These are phyloP conservation scores for Volucella inflata DNA, from an alignment of 2,888 invertebrate genomes.

Conservation along the genomic window DNA sequence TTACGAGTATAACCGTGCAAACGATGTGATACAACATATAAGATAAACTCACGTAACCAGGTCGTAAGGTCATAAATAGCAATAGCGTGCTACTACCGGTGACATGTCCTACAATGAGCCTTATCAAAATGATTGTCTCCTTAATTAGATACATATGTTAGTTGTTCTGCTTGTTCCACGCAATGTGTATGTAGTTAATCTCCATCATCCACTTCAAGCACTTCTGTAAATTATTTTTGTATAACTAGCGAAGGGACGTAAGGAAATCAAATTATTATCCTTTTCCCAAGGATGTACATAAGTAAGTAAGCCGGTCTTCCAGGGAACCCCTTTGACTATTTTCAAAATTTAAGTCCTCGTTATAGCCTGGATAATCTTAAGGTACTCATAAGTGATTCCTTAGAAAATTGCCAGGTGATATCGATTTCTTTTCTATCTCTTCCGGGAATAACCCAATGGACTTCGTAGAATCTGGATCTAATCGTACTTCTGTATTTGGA, in stretches of 20 bases:
- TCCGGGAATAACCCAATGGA: conserved; percentile 22
- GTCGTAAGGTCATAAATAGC: conserved; percentile 31
- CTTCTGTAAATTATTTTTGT: conserved; percentile 35
- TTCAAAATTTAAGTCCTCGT: conserved; percentile 38
- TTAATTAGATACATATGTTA: conserved; percentile 70
- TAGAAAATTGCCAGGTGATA: conserved; percentile 22
- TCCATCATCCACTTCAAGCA: conserved; percentile 18
- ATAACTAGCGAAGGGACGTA: conserved; percentile 10
- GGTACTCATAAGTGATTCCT: conserved; percentile 28
- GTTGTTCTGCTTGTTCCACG: conserved; percentile 35
- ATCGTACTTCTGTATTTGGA: conserved; percentile 15
- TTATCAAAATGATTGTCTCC: conserved; percentile 68
- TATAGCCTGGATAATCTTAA: conserved; percentile 23
- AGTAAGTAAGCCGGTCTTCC: not conserved
- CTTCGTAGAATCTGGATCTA: conserved; percentile 52
- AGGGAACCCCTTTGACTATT: not conserved
- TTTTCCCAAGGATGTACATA: not conserved
- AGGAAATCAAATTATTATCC: conserved; percentile 3
- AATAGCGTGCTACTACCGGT: conserved; percentile 49
- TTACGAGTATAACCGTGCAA: conserved; percentile 48
- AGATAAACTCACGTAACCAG: conserved; percentile 20
- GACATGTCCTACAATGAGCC: conserved; percentile 58
- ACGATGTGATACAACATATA: conserved; percentile 64
- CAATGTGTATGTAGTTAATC: conserved; percentile 8
- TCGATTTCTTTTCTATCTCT: not conserved